Conservation (phyloP, 2,797 vertebrate genomes). For the Gouania willdenowi region DNA sequence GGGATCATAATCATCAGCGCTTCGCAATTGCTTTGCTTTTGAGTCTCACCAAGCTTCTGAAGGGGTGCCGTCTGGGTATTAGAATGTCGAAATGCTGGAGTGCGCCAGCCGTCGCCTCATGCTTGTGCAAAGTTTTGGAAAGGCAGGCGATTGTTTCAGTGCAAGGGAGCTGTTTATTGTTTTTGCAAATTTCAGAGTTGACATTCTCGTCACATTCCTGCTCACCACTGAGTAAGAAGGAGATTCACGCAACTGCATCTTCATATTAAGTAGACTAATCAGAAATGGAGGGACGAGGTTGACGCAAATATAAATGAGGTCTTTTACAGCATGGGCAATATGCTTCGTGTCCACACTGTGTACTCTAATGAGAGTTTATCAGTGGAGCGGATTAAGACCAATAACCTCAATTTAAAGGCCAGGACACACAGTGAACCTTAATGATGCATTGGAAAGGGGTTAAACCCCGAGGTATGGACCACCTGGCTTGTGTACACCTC, state of each 20-base stretch:
- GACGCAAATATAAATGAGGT: conserved; percentile 76
- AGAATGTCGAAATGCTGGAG: conserved; percentile 28
- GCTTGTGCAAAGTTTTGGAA: conserved; percentile 17
- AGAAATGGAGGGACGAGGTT: conserved; percentile 64
- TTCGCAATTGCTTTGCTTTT: conserved; percentile 46
- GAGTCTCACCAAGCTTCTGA: conserved; percentile 47
- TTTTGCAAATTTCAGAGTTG: conserved; percentile 38
- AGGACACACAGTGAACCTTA: conserved; percentile 48
- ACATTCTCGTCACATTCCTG: conserved; percentile 61
- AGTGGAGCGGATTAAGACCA: conserved; percentile 61
- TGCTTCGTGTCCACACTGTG: conserved; percentile 47
- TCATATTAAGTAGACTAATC: conserved; percentile 78
- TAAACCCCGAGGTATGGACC: conserved; percentile 51
- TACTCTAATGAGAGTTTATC: conserved; percentile 63
- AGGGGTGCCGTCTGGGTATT: conserved; percentile 10
- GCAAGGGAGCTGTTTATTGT: conserved; percentile 1
- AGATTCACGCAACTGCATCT: conserved; percentile 65
- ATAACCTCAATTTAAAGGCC: conserved; percentile 64
- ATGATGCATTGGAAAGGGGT: conserved; percentile 56
- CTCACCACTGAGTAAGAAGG: conserved; percentile 39
- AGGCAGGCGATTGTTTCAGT: conserved; percentile 16
- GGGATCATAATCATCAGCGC: conserved; percentile 46
- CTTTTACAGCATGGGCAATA: conserved; percentile 44
- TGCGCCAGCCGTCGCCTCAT: conserved; percentile 27
- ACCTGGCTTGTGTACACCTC: conserved; percentile 35